Conservation (phyloP, 37 sponge, comb jelly and placozoan species). For the Cladorhizidae sp. region DNA sequence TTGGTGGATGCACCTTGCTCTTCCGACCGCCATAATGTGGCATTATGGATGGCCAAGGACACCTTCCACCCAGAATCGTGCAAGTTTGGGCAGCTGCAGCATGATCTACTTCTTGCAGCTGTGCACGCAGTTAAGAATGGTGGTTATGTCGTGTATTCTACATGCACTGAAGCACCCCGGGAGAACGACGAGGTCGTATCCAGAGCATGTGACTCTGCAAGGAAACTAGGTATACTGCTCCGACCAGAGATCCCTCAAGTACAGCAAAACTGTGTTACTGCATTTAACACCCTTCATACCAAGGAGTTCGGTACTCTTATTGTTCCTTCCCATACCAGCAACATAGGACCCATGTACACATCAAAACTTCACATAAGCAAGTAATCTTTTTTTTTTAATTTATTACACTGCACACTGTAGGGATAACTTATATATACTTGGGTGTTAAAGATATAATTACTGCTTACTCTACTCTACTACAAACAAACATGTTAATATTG, state of each 20-base stretch:
- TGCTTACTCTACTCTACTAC: too few relatives aligned
- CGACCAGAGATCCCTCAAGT: not conserved
- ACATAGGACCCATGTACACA: slow-evolving; percentile 25
- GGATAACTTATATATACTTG: too few relatives aligned
- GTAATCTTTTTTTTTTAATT: too few relatives aligned
- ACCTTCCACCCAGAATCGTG: not conserved
- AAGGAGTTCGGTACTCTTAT: slow-evolving; percentile 9
- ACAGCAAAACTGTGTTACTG: not conserved
- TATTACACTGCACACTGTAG: too few relatives aligned
- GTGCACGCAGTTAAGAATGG: slow-evolving; percentile 1
- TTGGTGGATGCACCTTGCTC: slow-evolving; percentile 35
- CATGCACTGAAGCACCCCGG: slow-evolving; percentile 9
- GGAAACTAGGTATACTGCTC: not conserved
- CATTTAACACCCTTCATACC: not conserved
- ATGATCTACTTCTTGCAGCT: slow-evolving; percentile 9
- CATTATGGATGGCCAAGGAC: slow-evolving; percentile 1
- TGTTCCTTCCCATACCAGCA: not conserved
- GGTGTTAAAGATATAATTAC: too few relatives aligned
- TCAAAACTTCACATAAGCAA: not conserved
- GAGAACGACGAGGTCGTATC: slow-evolving; percentile 28
- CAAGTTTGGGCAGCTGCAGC: not conserved
- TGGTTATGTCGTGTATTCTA: slow-evolving; percentile 23
- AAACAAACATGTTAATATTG: too few relatives aligned
- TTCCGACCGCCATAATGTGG: slow-evolving; percentile 14
- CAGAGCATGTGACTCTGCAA: not conserved